Conservation (phyloP, 2,113 vertebrate species). For the Melanerpes aurifrons region DNA sequence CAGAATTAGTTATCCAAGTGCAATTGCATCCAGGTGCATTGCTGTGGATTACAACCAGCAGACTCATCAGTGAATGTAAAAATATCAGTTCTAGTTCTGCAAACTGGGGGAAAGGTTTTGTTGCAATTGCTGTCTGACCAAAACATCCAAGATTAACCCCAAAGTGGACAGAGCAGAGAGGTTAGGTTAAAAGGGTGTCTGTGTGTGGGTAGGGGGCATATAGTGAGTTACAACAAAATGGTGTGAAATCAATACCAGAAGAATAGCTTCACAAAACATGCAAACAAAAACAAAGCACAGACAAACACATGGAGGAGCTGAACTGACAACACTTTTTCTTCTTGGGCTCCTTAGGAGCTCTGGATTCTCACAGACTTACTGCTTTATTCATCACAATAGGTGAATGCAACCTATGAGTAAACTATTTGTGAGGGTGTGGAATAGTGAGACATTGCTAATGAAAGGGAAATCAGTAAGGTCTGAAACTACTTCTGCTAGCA, state of each 20-base stretch:
- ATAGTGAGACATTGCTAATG: background rate
- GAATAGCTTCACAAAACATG: background rate
- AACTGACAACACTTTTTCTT: accelerated
- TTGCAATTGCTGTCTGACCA: background rate
- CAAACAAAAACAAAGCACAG: background rate
- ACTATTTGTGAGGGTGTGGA: background rate
- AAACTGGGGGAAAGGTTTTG: background rate
- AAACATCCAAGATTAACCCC: background rate
- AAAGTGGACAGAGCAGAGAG: background rate
- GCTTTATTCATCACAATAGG: background rate
- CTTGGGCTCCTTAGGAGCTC: background rate
- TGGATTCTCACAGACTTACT: background rate
- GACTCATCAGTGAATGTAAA: background rate
- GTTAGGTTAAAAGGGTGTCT: background rate
- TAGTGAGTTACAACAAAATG: background rate
- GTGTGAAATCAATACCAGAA: background rate
- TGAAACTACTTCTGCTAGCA: background rate
- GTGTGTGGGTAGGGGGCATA: accelerated
- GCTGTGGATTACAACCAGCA: slow-evolving; percentile 44
- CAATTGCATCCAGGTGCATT: slow-evolving; percentile 51
- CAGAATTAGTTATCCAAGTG: slow-evolving; percentile 20
- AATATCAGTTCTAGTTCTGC: background rate
- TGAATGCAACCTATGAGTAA: background rate
- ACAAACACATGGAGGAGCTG: background rate
- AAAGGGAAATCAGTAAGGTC: background rate